Conservation (phyloP, 2,888 invertebrate genomes). For the Eulithis testata region DNA sequence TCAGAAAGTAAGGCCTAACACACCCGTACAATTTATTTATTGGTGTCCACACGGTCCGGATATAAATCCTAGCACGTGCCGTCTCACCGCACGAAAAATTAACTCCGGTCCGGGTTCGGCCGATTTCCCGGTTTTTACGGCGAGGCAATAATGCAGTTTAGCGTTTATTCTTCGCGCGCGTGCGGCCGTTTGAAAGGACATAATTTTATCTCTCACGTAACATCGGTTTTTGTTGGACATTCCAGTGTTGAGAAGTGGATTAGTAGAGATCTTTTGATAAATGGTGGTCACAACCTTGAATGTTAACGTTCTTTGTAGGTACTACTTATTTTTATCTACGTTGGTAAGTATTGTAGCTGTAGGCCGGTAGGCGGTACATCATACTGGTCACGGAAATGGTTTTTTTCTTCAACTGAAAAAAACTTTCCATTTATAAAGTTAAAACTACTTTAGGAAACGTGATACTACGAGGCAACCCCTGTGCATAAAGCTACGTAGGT, state of each 20-base stretch:
- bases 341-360: too few relatives aligned
- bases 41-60: constrained; percentile 50
- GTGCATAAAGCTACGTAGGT: constrained; percentile 1
- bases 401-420: too few relatives aligned
- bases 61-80: constrained; percentile 68
- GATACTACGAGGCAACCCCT: too few relatives aligned
- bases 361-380: too few relatives aligned
- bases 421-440: too few relatives aligned
- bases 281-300: background rate
- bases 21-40: constrained; percentile 52
- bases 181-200: constrained; percentile 44
- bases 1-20: constrained; percentile 2
- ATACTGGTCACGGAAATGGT: too few relatives aligned
- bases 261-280: constrained; percentile 1
- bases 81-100: constrained; percentile 67
- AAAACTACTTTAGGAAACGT: too few relatives aligned
- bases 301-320: too few relatives aligned
- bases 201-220: constrained; percentile 44
- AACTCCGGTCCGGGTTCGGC: constrained; percentile 56
- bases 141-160: constrained; percentile 59
- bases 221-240: constrained; percentile 34
- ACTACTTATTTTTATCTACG: too few relatives aligned
- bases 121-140: constrained; percentile 61
- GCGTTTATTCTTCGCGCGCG: constrained; percentile 54
- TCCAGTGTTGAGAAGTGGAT: constrained; percentile 18